Conservation (phyloP, 1,140 invertebrate species). For the Lasioglossum albipes region DNA sequence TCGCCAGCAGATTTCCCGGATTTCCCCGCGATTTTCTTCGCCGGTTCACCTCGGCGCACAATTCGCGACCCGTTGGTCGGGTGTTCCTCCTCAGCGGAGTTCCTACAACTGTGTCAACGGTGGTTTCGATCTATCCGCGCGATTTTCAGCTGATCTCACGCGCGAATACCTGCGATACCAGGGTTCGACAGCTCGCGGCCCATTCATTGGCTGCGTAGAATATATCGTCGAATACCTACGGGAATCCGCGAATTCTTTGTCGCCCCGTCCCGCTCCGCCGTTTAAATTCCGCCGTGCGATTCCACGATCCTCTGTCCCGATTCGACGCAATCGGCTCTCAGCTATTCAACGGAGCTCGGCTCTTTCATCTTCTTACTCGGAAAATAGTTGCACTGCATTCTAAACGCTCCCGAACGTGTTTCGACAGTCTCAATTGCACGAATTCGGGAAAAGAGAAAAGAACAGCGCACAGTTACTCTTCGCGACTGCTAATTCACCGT, state of each 20-base stretch:
- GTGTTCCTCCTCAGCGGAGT: background rate
- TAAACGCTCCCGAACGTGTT: no score
- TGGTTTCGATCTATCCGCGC: slow-evolving; percentile 13
- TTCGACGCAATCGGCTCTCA: background rate
- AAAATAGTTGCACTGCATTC: no score
- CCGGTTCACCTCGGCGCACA: background rate
- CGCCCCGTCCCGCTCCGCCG: background rate
- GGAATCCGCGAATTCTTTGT: slow-evolving; percentile 22
- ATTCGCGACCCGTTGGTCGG: no score
- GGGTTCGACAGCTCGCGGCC: background rate
- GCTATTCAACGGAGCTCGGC: no score
- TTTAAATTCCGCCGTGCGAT: background rate
- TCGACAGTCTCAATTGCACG: no score
- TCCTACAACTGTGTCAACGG: background rate
- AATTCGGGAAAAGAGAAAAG: no score
- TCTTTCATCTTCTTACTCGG: no score
- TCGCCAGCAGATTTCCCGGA: background rate
- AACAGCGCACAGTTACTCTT: no score
- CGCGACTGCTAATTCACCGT: no score
- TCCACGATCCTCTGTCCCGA: background rate
- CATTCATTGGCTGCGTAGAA: slow-evolving; percentile 1
- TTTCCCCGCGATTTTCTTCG: background rate
- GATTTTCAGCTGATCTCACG: slow-evolving; percentile 1
- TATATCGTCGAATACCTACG: slow-evolving; percentile 7
- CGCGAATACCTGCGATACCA: background rate